Evolutionary conservation across 2,797 vertebrate species (phyloP), one percentile per base, ranked within the genome.

Genomic region (Myotis findleyi): DNA sequence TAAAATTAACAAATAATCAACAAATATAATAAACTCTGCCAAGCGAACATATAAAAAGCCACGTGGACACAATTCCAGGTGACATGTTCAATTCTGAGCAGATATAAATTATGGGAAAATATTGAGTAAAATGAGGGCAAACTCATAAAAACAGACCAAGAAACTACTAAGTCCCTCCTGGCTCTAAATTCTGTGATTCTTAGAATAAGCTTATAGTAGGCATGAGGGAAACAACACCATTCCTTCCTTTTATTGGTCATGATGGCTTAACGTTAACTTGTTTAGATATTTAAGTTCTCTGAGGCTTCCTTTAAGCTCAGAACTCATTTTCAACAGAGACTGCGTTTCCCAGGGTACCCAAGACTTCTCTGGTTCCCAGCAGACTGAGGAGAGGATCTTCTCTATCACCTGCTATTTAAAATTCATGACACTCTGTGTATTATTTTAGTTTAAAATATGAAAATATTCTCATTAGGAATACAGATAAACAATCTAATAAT

Each of bases 281-380:
- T 47, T 83, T 21, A 80, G 68, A 51, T 77, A 77, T 36, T 76
- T 62, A 79, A 59, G n/a, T 62, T 93, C 47, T 49, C 59, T 5
- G 38, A 87, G 41, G 59, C 57, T 75, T 92, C 77, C 71, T 68
- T 64, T 87, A 59, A 75, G 27, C 64, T 64, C 6, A 51, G 27
- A 62, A 81, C 23, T 83, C 30, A 59, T 93, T 80, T 89, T 85
- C 69, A 72, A 68, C 17, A 89, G 57, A 92, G 55, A 80, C 27
- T 59, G n/a, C 2, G 5, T 85, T 53, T 66, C 71, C 25, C 57
- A 66, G 17, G 7, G n/a, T 51, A 81, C 30, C 38, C 23, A 55
- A 5, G 62, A 89, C 36, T 27, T 73, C 64, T 71, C 7, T 23
- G 18, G 73, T 23, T 57, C 25, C 23, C 23, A 68, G 25, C 27